phyloP scores from a whole-genome alignment of 2,113 vertebrate species.

The Mirounga angustirostris region DNA sequence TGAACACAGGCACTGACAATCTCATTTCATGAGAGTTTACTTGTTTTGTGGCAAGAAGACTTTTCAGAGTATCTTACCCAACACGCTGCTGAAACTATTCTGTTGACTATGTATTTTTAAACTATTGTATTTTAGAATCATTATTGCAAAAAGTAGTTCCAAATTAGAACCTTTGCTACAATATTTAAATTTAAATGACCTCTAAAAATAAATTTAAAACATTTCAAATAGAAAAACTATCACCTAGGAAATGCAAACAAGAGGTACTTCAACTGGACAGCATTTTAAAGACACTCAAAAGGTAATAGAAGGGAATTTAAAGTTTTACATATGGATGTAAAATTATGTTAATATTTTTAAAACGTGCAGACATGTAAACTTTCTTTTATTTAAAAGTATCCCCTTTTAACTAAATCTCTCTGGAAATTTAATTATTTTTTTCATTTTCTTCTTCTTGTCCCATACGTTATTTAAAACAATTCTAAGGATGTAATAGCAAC shows the following conservation, averaged over 20 bases:
- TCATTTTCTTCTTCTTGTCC: background rate
- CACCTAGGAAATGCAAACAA: background rate
- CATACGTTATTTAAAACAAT: background rate
- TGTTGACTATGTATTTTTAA: background rate
- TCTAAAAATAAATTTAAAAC: background rate
- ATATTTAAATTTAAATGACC: background rate
- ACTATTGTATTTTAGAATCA: background rate
- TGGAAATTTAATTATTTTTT: background rate
- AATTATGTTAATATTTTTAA: background rate
- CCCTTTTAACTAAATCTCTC: background rate
- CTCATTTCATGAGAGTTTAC: background rate
- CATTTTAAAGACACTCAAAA: background rate
- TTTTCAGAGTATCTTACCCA: background rate
- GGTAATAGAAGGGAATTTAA: background rate
- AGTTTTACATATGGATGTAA: background rate
- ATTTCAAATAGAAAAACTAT: background rate
- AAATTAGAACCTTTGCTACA: background rate
- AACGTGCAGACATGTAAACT: background rate
- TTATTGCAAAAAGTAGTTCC: background rate
- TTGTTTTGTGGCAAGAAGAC: background rate
- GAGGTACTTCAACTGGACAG: background rate
- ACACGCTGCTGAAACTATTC: background rate
- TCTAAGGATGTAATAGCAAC: background rate
- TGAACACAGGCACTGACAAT: background rate
- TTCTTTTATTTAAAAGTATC: background rate